Evolutionary conservation across 2,888 invertebrate genomes (phyloP), one percentile per base, ranked within the genome.

Genomic region (Lasioglossum leucozonium): DNA sequence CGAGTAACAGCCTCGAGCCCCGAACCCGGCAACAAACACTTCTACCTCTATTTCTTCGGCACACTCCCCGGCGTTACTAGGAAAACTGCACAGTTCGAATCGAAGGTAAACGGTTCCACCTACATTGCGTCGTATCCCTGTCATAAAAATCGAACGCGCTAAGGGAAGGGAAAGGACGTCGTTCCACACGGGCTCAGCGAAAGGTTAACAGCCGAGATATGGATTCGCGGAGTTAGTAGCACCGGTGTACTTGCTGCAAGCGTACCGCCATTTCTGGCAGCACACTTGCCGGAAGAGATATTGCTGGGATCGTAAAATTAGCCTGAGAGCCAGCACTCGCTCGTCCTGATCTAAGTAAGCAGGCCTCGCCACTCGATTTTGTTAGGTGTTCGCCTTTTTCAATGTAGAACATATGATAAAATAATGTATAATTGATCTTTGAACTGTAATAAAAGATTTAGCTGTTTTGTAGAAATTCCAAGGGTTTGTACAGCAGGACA

Each of bases 161-260:
- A 30, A 18, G 34, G 34, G 44, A 22, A 40, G 62, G 6, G 37
- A 37, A 34, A 42, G 47, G 51, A 47, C 78, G 79, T 81, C 81
- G 44, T 72, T 73, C 51, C 42, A 65, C 65, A 26, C 22, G 30
- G 8, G 26, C 44, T 72, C 62, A 34, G 65, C 72, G 62, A 34
- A 22, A 51, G 78, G 78, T 77, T 81, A 77, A 72, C 81, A 73
- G 47, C n/a, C 44, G 16, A n/a, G 73, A 62, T 77, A 71, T 72
- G 58, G 79, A 42, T 81, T 67, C 34, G 37, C 69, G 58, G 51
- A 44, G 65, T 65, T 65, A 8, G 65, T 34, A 34, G 34, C 65
- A 34, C 18, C 65, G 34, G 65, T 18, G 18, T 34, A 22, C 34
- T 65, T 34, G 65, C 30, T 22, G 34, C 18, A 65, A 65, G 62